Conservation (phyloP, 1,140 invertebrate species). For the Kradibia gibbosae region DNA sequence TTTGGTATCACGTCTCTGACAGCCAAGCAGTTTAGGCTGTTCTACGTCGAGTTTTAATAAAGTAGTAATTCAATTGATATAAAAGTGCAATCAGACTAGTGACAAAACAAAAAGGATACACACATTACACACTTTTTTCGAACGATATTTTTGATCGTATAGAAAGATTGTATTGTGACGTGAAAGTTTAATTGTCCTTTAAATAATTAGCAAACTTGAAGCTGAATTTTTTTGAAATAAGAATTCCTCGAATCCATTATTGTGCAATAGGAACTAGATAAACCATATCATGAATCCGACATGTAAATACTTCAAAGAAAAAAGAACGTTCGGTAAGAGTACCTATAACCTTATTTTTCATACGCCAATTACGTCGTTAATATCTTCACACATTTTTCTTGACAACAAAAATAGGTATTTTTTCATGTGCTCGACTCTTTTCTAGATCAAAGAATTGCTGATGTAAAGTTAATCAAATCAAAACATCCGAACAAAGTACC, state of each 20-base stretch:
- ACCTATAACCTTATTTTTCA: neutral
- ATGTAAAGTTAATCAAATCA: constrained; percentile 69
- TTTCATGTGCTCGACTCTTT: neutral
- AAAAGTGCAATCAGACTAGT: too few species aligned
- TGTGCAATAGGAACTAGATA: neutral
- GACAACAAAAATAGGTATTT: too few species aligned
- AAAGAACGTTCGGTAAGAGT: constrained; percentile 62
- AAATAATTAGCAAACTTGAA: neutral
- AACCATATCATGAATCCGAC: constrained; percentile 58
- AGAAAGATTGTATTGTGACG: constrained; percentile 12
- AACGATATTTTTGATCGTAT: neutral
- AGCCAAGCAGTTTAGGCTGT: too few species aligned
- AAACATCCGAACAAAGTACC: constrained; percentile 75
- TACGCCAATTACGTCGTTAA: neutral
- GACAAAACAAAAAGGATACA: too few species aligned
- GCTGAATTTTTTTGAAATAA: too few species aligned
- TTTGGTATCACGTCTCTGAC: too few species aligned
- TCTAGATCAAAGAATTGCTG: constrained; percentile 69
- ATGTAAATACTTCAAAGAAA: constrained; percentile 64
- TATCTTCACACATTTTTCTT: neutral
- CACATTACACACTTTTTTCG: too few species aligned
- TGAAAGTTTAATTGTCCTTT: neutral
- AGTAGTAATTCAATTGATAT: too few species aligned
- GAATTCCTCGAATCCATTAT: neutral
- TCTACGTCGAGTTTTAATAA: too few species aligned